Evolutionary conservation across 2,113 vertebrate genomes (phyloP).

Genomic region (Pleuronectes platessa): DNA sequence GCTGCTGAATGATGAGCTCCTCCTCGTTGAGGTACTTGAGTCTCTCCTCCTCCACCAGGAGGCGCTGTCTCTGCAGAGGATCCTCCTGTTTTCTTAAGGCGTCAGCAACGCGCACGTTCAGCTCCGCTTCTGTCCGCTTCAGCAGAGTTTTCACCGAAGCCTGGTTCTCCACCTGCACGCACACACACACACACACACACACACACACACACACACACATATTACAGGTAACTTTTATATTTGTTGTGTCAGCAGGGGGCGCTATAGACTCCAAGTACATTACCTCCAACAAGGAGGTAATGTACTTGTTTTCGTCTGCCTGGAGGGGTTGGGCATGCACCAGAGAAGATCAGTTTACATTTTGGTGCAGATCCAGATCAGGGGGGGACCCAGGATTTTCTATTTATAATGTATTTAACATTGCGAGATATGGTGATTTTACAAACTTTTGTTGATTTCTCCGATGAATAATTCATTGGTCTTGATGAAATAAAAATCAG

Average conservation of each 20-base stretch:
- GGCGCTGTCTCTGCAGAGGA: slow-evolving; percentile 97
- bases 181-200: slow-evolving; percentile 14
- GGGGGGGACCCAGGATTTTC: no score
- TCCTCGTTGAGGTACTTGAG: slow-evolving; percentile 98
- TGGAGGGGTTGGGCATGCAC: no score
- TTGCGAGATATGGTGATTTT: no score
- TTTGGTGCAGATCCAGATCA: no score
- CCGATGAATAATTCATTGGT: no score
- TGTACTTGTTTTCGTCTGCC: no score
- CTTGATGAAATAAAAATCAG: no score
- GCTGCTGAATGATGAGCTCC: slow-evolving; percentile 97
- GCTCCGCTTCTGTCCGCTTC: slow-evolving; percentile 92
- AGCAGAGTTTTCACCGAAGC: slow-evolving; percentile 90
- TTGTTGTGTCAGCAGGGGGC: neutral
- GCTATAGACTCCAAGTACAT: neutral
- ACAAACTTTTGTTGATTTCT: no score
- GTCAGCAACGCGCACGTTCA: slow-evolving; percentile 92
- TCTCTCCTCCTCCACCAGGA: slow-evolving; percentile 96
- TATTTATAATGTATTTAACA: no score
- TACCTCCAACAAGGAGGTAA: no score
- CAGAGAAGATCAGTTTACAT: no score
- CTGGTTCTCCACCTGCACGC: slow-evolving; percentile 92
- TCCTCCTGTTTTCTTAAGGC: slow-evolving; percentile 95
- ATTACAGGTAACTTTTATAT: neutral
- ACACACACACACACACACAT: slow-evolving; percentile 23